Conservation (phyloP, 1,140 invertebrate species). For the Lepidurus arcticus region DNA sequence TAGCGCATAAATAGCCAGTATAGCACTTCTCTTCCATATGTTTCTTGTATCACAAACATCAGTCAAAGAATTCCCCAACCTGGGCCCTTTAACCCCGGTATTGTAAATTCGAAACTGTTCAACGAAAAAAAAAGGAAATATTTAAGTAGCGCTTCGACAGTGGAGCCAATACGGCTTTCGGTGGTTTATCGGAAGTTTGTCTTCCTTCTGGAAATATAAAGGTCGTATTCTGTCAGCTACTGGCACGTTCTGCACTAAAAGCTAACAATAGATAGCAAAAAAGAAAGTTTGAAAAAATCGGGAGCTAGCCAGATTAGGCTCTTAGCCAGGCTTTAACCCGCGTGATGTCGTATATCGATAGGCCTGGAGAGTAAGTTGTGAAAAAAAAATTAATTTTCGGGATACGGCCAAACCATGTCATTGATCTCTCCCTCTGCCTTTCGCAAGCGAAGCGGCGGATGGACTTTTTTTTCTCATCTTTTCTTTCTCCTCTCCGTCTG, state of each 20-base stretch:
- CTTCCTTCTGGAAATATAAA: too few species aligned
- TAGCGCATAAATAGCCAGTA: neutral
- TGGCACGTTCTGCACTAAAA: too few species aligned
- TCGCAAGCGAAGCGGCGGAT: neutral
- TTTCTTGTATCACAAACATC: neutral
- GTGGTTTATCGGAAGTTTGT: too few species aligned
- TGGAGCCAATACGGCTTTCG: too few species aligned
- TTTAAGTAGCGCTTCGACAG: neutral
- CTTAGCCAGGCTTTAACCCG: constrained; percentile 9
- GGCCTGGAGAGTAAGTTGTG: neutral
- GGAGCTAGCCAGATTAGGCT: neutral
- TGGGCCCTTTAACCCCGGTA: too few species aligned
- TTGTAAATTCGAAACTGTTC: neutral
- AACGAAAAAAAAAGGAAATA: neutral
- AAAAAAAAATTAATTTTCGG: neutral
- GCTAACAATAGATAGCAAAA: neutral
- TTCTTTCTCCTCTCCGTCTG: neutral
- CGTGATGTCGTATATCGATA: neutral
- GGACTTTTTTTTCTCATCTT: neutral
- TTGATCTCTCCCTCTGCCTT: neutral
- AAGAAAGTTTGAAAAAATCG: neutral
- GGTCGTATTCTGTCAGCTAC: too few species aligned
- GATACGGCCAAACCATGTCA: neutral
- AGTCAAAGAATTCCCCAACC: too few species aligned
- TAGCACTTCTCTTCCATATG: neutral